A percentile compares a stretch with the other conserved stretches of the same genome.
These are phyloP conservation scores for Calidris pugnax DNA, from an alignment of 2,113 vertebrate genomes.

Conservation along the genomic window DNA sequence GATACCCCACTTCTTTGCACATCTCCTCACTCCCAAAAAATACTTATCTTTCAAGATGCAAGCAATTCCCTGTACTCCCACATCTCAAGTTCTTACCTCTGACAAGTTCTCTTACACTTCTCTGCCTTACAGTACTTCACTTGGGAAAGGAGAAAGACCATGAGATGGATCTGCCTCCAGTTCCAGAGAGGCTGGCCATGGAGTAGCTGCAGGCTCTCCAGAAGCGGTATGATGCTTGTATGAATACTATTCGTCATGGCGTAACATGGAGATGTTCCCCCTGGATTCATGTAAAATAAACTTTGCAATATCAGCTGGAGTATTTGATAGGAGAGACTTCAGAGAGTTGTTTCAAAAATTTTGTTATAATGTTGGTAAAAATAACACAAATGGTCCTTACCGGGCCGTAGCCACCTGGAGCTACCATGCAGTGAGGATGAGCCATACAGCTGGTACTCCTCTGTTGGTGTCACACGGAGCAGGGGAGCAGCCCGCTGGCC, in stretches of 20 bases:
- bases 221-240: background rate
- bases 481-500: background rate
- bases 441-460: background rate
- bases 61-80: background rate
- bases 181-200: background rate
- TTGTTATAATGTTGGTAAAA: background rate
- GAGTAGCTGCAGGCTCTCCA: background rate
- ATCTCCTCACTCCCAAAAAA: background rate
- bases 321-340: background rate
- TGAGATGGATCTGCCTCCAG: background rate
- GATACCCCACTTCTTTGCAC: background rate
- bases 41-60: background rate
- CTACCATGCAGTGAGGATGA: background rate
- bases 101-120: background rate
- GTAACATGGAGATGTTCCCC: background rate
- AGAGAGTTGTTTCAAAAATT: background rate
- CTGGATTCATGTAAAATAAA: background rate
- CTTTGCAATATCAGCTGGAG: background rate
- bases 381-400: background rate
- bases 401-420: background rate
- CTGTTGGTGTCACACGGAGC: accelerated
- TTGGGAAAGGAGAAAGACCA: background rate
- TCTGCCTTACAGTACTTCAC: background rate
- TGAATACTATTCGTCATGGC: background rate
- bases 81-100: background rate